A percentile compares a stretch with the other conserved stretches of the same genome.
phyloP scores from a whole-genome alignment of 1,140 invertebrate genomes.

The Temnothorax curvispinosus region DNA sequence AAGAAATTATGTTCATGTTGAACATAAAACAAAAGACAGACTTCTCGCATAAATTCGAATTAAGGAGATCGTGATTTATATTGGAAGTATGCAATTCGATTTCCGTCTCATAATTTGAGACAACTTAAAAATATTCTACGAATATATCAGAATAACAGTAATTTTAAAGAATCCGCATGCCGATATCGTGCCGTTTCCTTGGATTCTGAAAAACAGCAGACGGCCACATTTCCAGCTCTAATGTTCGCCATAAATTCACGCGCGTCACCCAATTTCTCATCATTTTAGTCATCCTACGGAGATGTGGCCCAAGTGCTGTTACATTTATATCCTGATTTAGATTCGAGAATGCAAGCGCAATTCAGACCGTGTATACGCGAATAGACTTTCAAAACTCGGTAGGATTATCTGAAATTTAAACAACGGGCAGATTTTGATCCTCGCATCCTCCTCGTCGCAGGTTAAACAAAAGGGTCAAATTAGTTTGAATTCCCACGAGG shows the following conservation, averaged over 20 bases:
- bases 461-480: conserved; percentile 49
- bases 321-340: conserved; percentile 39
- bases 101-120: conserved; percentile 1
- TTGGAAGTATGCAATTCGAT: background rate
- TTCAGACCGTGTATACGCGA: background rate
- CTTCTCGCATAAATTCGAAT: background rate
- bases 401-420: conserved; percentile 49
- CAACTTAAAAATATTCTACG: background rate
- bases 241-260: conserved; percentile 43
- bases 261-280: conserved; percentile 38
- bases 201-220: conserved; percentile 46
- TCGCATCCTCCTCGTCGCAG: background rate
- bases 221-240: conserved; percentile 18
- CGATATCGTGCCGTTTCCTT: conserved; percentile 24
- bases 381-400: conserved; percentile 28
- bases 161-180: conserved; percentile 35
- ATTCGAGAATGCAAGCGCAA: background rate
- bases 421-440: conserved; percentile 29
- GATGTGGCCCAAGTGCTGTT: conserved; percentile 16
- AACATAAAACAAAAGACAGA: background rate
- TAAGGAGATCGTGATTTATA: conserved; percentile 8
- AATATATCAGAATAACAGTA: conserved; percentile 34
- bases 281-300: conserved; percentile 33
- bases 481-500: conserved; percentile 49
- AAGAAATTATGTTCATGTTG: background rate